A percentile compares a stretch with the other conserved stretches of the same genome.
phyloP scores from a whole-genome alignment of 2,797 vertebrate species.

The Schizopygopsis malacanthus region DNA sequence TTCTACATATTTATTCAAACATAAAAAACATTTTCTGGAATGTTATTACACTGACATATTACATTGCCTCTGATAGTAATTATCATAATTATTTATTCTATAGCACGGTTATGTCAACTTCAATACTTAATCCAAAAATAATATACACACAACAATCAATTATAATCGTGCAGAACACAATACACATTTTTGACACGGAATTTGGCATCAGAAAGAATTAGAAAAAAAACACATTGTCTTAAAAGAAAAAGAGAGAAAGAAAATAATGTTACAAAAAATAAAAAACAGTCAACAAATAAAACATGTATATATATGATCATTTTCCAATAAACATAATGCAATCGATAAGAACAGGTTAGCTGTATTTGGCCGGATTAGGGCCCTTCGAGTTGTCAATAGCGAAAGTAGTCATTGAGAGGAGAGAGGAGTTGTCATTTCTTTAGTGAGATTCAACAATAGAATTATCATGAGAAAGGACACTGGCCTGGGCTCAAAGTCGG shows the following conservation, averaged over 20 bases:
- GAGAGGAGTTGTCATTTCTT: constrained; percentile 74
- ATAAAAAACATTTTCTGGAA: constrained; percentile 31
- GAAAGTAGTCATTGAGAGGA: constrained; percentile 70
- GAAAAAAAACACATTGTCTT: neutral
- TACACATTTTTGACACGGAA: neutral
- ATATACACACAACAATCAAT: neutral
- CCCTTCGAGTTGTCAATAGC: constrained; percentile 74
- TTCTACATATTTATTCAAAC: constrained; percentile 45
- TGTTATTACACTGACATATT: constrained; percentile 36
- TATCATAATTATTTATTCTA: neutral
- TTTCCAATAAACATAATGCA: constrained; percentile 74
- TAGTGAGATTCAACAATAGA: constrained; percentile 76
- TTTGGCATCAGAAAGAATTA: neutral
- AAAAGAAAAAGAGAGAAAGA: neutral
- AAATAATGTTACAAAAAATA: neutral
- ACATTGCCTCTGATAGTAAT: neutral
- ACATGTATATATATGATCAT: constrained; percentile 62
- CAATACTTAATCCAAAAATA: neutral
- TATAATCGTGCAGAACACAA: constrained; percentile 24
- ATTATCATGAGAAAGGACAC: constrained; percentile 82
- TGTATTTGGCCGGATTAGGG: constrained; percentile 68
- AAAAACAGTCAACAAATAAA: constrained; percentile 47
- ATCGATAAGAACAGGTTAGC: constrained; percentile 70
- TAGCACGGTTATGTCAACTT: neutral
- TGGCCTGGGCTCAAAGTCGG: constrained; percentile 70